Evolutionary conservation across 2,888 invertebrate genomes (phyloP), one percentile per base, ranked within the genome.

Genomic region (Philonicus albiceps): DNA sequence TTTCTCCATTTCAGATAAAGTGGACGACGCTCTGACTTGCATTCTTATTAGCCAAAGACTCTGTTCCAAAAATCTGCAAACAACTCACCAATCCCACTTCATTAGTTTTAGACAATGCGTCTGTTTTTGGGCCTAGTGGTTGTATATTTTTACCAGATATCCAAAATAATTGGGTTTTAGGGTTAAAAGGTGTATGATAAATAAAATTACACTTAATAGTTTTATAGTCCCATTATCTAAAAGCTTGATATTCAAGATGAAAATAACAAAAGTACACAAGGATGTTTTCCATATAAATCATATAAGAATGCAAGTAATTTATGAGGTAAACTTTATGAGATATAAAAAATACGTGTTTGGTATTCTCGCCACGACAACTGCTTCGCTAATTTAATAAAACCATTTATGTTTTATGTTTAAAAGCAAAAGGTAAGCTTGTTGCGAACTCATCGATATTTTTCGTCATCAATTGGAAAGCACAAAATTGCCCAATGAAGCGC

Each of bases 41-140:
- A 80, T 80, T 80, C 53, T 80, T 37, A 80, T 53, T 49, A 80
- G 80, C 53, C 31, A 80, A 80, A 80, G 16, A 74, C 5, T 74
- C n/a, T n/a, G n/a, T n/a, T n/a, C 74, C 74, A 34, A 74, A 30
- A 64, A 19, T 64, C 11, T 22, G 11, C 19, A 22, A 64, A 64
- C 11, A 22, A 1, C 19, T 22, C 22, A 55, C 22, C 22, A 22
- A 22, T 27, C 22, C 27, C 13, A 27, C n/a, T 6, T 22, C 8
- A 19, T 0, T n/a, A 8, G 22, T n/a, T 2, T 55, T n/a, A 5
- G 5, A 7, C n/a, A 6, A 3, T n/a, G 55, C 0, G 1, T 0
- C 16, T 43, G 16, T 1, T 16, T 13, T 4, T 43, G 8, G 16
- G 43, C 43, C 16, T 49, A 49, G 43, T 49, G 16, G 43, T 0